Evolutionary conservation across 2,797 vertebrate genomes (phyloP), one percentile per base, ranked within the genome.

Genomic region (Malurus leucopterus): DNA sequence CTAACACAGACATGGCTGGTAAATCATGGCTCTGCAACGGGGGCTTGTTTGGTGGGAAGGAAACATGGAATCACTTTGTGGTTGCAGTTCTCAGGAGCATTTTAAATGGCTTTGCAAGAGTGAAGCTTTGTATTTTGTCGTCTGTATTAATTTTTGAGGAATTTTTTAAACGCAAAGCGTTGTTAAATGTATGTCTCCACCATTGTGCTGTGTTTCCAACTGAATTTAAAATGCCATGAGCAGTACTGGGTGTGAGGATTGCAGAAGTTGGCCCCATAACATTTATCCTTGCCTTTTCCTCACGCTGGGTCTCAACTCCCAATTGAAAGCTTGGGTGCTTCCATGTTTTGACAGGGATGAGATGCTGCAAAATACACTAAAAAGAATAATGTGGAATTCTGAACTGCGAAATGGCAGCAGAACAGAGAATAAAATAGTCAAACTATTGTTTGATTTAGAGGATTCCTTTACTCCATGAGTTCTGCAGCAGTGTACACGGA

Each of bases 151-250:
- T 79, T 88, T 77, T 30, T 62, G 69, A 53, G 19, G 18, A 14
- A 36, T 53, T 69, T 20, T 44, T 71, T 62, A 64, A 43, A 27
- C 13, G 19, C 29, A 54, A 53, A 59, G 13, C 8, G 2, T 16
- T 40, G n/a, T 43, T 29, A 68, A 64, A 46, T 36, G 24, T 4
- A 8, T 3, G 0, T 50, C 53, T 78, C 59, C 50, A 8, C 14
- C 9, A 2, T 16, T 36, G 1, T 17, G 8, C 18, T 54, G 11
- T 1, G 0, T 58, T 73, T 83, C 53, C 0, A 4, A 2, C 4
- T 63, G 69, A 6, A 46, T 32, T 72, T 59, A 10, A 59, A 73
- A 79, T 46, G 30, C 8, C 8, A 1, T 8, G 41, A 63, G 29
- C 1, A 3, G 22, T 0, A 7, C 6, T 54, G 6, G 11, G 27